Conservation (phyloP, 2,888 invertebrate species). For the Phoronis australis region DNA sequence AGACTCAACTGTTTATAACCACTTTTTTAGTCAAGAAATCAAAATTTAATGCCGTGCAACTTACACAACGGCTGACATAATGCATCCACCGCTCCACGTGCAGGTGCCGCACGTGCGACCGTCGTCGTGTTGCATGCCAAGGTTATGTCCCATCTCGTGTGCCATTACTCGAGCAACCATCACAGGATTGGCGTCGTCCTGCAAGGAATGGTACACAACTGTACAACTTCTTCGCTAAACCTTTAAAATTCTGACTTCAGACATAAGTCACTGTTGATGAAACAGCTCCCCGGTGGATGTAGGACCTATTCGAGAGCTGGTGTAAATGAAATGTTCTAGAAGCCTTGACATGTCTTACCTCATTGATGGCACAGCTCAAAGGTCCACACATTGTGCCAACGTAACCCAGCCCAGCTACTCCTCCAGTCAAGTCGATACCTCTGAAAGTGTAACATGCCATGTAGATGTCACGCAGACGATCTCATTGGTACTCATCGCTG, state of each 20-base stretch:
- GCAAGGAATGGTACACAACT: too few relatives aligned
- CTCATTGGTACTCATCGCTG: background rate
- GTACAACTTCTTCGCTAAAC: too few relatives aligned
- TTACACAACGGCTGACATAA: too few relatives aligned
- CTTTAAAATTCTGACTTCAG: too few relatives aligned
- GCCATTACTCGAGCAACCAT: background rate
- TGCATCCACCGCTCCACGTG: background rate
- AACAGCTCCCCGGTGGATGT: too few relatives aligned
- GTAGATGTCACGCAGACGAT: background rate
- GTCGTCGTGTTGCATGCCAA: background rate
- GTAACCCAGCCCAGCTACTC: background rate
- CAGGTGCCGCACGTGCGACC: background rate
- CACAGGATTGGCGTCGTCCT: background rate
- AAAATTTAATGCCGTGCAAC: too few relatives aligned
- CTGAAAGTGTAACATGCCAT: background rate
- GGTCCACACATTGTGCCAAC: background rate
- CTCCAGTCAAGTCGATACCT: background rate
- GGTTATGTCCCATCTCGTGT: conserved; percentile 2
- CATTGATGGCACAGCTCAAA: background rate
- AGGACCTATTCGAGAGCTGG: too few relatives aligned
- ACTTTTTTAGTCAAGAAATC: too few relatives aligned
- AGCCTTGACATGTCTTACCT: too few relatives aligned
- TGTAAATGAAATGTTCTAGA: too few relatives aligned
- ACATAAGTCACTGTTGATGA: too few relatives aligned
- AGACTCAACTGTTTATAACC: too few relatives aligned